Percentiles rank a stretch among this genome's conserved stretches.
Evolutionary conservation across 1,140 invertebrate species (phyloP).

Genomic region (Lepidurus packardi): DNA sequence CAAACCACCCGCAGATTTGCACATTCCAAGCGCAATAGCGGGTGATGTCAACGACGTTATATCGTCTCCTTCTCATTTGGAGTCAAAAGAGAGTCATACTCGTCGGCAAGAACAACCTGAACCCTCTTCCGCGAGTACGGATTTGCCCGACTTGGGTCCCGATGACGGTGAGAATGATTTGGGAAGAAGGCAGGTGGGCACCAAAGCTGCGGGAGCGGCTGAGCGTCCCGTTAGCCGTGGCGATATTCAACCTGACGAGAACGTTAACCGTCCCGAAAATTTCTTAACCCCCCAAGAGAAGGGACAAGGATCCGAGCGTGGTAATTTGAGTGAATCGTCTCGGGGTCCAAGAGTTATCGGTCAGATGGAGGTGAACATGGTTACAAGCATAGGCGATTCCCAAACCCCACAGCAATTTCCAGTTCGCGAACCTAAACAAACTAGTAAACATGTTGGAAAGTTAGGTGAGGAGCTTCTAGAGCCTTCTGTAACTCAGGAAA

Average conservation of each 20-base stretch:
- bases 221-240: neutral
- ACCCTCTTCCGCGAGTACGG: neutral
- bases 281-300: neutral
- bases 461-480: neutral
- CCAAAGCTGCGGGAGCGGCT: neutral
- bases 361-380: conserved; percentile 6
- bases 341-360: neutral
- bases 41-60: neutral
- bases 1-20: neutral
- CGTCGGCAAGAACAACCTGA: neutral
- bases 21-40: neutral
- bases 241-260: neutral
- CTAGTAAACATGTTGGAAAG: neutral
- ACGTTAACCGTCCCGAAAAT: neutral
- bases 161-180: neutral
- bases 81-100: neutral
- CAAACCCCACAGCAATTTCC: neutral
- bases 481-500: neutral
- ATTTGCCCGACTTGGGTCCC: neutral
- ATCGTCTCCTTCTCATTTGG: neutral
- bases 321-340: neutral
- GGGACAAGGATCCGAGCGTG: neutral
- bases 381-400: neutral
- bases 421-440: neutral
- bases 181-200: neutral